Evolutionary conservation across 2,113 vertebrate species (phyloP).

Genomic region (Rallus limicola): DNA sequence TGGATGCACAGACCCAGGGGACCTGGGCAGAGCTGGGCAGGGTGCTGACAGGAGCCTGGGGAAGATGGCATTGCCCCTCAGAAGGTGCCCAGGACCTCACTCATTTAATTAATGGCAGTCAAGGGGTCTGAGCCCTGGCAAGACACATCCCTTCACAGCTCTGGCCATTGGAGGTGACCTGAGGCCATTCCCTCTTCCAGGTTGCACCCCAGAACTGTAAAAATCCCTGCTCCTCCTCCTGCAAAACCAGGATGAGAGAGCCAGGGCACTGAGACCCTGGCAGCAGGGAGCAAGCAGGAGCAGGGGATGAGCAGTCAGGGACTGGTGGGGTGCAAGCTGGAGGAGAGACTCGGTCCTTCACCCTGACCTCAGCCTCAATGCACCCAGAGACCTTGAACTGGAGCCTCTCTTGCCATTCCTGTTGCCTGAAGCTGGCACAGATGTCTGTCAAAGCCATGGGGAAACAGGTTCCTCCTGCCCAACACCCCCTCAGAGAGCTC

Average conservation of each 20-base stretch:
- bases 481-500: not conserved
- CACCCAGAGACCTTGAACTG: not conserved
- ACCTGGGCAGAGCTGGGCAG: not conserved
- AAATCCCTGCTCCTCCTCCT: not conserved
- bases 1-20: not conserved
- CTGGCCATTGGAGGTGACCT: not conserved
- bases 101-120: not conserved
- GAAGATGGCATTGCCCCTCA: not conserved
- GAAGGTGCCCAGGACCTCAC: not conserved
- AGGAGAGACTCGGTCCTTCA: not conserved
- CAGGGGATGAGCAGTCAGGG: fast-evolving
- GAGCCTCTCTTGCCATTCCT: not conserved
- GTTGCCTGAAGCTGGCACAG: fast-evolving
- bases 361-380: not conserved
- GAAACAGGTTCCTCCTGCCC: not conserved
- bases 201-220: not conserved
- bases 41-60: not conserved
- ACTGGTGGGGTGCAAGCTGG: not conserved
- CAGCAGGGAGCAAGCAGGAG: not conserved
- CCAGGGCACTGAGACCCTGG: not conserved
- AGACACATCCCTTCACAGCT: not conserved
- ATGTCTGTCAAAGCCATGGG: not conserved
- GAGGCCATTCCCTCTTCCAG: not conserved
- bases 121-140: not conserved
- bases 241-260: too few relatives aligned